A percentile compares a stretch with the other conserved stretches of the same genome.
phyloP scores from a whole-genome alignment of 2,888 invertebrate genomes.

The Helicoverpa assulta region DNA sequence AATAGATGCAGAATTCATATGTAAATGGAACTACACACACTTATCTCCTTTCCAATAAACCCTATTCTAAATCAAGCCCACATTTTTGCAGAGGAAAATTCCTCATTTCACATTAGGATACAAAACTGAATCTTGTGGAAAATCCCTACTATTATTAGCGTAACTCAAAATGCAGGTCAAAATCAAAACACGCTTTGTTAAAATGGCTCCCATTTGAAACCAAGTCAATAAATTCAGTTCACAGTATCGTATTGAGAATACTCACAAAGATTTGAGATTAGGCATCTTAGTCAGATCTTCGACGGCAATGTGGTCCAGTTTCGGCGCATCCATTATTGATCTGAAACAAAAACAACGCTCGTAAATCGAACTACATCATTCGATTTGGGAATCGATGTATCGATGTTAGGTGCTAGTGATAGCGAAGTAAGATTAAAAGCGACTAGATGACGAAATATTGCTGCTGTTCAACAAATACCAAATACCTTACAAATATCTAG shows the following conservation, averaged over 20 bases:
- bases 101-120: no score
- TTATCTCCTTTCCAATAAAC: no score
- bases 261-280: conserved; percentile 91
- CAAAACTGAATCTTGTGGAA: no score
- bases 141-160: no score
- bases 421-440: no score
- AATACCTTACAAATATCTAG: no score
- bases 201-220: conserved; percentile 1
- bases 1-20: no score
- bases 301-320: conserved; percentile 88
- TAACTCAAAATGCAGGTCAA: not conserved
- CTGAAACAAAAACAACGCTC: conserved; percentile 78
- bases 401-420: not conserved
- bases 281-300: conserved; percentile 91
- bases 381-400: conserved; percentile 7
- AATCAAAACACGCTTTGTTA: not conserved
- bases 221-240: conserved; percentile 21
- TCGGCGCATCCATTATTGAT: conserved; percentile 89
- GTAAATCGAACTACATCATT: conserved; percentile 12
- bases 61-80: no score
- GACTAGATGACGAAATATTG: no score
- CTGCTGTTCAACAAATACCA: no score
- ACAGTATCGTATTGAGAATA: conserved; percentile 9
- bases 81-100: no score
- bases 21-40: no score